Evolutionary conservation across 2,888 invertebrate species (phyloP), one percentile per base, ranked within the genome.

Genomic region (Brenthis daphne): DNA sequence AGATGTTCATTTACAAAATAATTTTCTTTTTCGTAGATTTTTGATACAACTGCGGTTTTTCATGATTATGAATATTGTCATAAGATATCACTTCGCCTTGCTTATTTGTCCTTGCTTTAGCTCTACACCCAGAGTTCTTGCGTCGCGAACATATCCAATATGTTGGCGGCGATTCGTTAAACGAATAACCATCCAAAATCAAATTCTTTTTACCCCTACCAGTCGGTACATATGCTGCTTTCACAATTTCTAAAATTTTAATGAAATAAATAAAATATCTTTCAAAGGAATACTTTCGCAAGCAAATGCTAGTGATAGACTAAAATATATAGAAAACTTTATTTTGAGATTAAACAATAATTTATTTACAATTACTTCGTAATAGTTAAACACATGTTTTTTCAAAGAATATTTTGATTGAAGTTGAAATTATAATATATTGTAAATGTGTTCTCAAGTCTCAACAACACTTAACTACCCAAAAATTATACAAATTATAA

Each of bases 171-270:
- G 75, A 48, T 74, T 88, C 85, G 24, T 65, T 70, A 76, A 86
- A 89, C 4, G 89, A 87, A 64, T 75, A 90, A 14, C 89, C 89
- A 53, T 86, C 77, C 33, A 90, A 68, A n/a, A 90, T 77, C 66
- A 89, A 78, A 57, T 78, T 79, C 69, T 81, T 82, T 74, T 84
- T 87, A 24, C 89, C 88, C 43, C 83, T 79, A 13, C 80, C 80
- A 5, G 89, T 88, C 6, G 88, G 88, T 69, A 89, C 80, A 67
- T 90, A 90, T 11, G 85, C 88, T 20, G 88, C 89, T 29, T 74
- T 77, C 72, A 83, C 70, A 64, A 76, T 75, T 43, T 78, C 85
- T 86, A 80, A 13, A 86, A 86, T 53, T 48, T 50, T 12, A 6
- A 50, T 3, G 6, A 50, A 65, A 65, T 24, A 14, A 57, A 37